Base-by-base conservation (phyloP, 2,113 vertebrate genomes). In the Petrocephalus zakoni region DNA sequence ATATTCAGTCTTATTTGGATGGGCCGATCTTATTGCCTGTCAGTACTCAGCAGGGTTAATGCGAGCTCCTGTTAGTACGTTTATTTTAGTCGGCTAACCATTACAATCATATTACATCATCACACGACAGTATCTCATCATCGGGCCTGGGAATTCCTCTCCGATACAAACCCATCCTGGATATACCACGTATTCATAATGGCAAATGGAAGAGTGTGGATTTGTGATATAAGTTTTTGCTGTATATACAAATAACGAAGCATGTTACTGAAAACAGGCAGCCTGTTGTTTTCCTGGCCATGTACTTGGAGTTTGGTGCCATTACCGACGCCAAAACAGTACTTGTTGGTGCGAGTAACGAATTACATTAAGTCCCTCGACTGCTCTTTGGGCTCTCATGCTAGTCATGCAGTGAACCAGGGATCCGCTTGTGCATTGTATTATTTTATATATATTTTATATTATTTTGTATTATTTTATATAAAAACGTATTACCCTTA, bases 1-100 rank as follows among this genome's bases (percentile, higher is more conserved):
- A 87, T 68, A 19, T 46, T 4, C 22, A 25, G 49, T 72, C 61
- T 87, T 87, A 87, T 87, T 87, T 25, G 61, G 46, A n/a, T 52
- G 75, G 47, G 72, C 22, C 42, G n/a, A 34, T 37, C 22, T 25
- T 42, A 42, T 51, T 51, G 61, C 29, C 15, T n/a, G 29, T 58
- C n/a, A 84, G 42, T 58, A 11, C 75, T 0, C 37, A 83, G 8
- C 10, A 2, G 37, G 22, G 25, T 56, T 56, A 81, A 75, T 51
- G 13, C 68, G 47, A 64, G 25, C n/a, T 22, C 52, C 11, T 86
- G 8, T 49, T 37, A 78, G 47, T 85, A 49, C 22, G 13, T n/a
- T 51, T 25, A 49, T 52, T 84, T 46, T 15, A 51, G 8, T 88
- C 84, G 85, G 8, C 5, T 2, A 42, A 25, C 49, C 37, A 46